A percentile compares a stretch with the other conserved stretches of the same genome.
Conservation (phyloP, 2,113 vertebrate species). For the Peucedramus taeniatus region DNA sequence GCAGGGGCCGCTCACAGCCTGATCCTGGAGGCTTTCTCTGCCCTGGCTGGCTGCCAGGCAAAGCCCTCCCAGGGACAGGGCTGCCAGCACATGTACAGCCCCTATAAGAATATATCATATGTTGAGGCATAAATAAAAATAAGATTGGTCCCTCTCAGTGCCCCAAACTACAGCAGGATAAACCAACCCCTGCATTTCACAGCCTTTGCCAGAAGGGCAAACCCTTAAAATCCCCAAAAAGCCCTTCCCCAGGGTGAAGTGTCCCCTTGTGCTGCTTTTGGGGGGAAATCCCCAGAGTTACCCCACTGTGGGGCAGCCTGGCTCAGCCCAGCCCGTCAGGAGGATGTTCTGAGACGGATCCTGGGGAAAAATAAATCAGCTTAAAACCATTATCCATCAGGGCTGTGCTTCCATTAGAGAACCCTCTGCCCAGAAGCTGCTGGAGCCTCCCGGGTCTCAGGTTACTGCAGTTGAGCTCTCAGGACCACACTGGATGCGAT, state of each 20-base stretch:
- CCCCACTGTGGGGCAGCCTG: background rate
- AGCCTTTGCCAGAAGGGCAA: background rate
- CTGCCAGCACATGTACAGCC: background rate
- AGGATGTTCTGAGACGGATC: background rate
- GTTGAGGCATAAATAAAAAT: background rate
- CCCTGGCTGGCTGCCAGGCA: background rate
- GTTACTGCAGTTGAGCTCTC: slow-evolving; percentile 24
- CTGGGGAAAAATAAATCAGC: slow-evolving; percentile 17
- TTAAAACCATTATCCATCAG: slow-evolving; percentile 28
- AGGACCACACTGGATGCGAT: slow-evolving; percentile 8
- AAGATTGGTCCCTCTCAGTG: background rate
- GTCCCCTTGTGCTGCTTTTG: background rate
- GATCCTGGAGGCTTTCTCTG: background rate
- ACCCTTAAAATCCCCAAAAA: background rate
- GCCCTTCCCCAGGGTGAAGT: background rate
- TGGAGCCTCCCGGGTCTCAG: background rate
- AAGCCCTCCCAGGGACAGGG: background rate
- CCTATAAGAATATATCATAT: too few species aligned
- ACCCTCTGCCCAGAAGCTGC: slow-evolving; percentile 1
- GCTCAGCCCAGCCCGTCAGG: background rate
- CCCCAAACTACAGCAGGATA: background rate
- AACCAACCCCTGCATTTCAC: background rate
- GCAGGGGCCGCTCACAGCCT: rapidly evolving
- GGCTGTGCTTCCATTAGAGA: slow-evolving; percentile 53
- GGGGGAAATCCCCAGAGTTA: background rate